phyloP scores from a whole-genome alignment of 2,113 vertebrate species.

The Halcyon malimbica region DNA sequence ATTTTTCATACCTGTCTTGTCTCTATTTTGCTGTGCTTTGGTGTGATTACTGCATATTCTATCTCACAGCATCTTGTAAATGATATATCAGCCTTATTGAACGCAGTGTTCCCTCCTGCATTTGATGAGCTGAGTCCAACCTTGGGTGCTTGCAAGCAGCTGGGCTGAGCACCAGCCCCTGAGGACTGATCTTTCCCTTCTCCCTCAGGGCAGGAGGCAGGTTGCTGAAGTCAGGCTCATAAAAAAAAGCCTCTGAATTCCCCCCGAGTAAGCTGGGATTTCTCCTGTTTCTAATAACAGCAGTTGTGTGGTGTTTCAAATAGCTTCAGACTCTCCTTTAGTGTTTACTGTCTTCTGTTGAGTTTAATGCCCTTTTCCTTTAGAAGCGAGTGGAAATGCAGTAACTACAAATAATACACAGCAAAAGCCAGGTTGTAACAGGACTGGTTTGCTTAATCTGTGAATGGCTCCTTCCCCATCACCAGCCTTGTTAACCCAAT shows the following conservation, averaged over 20 bases:
- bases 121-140: not conserved
- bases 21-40: not conserved
- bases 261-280: not conserved
- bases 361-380: not conserved
- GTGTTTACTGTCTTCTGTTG: not conserved
- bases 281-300: not conserved
- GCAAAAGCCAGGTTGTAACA: not conserved
- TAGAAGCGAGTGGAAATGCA: not conserved
- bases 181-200: not conserved
- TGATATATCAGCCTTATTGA: not conserved
- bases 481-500: not conserved
- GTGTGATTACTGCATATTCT: conserved; percentile 2
- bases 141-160: not conserved
- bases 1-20: not conserved
- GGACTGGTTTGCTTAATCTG: not conserved
- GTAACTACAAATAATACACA: not conserved
- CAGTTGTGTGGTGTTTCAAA: not conserved
- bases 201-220: not conserved
- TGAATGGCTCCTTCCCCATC: not conserved
- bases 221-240: not conserved
- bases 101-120: not conserved
- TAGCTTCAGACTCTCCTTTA: not conserved
- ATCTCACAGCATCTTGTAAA: conserved; percentile 13
- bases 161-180: accelerated
- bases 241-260: not conserved